Base-by-base conservation (phyloP, 2,113 vertebrate genomes). In the Suncus etruscus region DNA sequence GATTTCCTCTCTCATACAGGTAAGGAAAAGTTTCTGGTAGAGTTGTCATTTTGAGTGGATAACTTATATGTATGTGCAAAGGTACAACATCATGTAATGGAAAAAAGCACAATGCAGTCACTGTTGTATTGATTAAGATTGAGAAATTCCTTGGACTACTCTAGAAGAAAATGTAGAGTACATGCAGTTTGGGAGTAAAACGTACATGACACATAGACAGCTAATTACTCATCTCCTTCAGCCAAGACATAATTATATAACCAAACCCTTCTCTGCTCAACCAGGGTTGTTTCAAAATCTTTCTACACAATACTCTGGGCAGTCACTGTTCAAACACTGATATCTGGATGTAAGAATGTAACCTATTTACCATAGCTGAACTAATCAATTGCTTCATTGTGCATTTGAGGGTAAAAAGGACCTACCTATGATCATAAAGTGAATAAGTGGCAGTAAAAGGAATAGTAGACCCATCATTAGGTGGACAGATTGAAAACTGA, bases 41-140 rank as follows among this genome's bases (percentile, higher is more conserved):
- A 82, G 24, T 79, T 18, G 81, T 3, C 69, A 54, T 92, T 93
- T 85, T 74, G 66, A 47, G 31, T 89, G 80, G n/a, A 4, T 65
- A 84, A 31, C 70, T 79, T 89, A 14, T 69, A 58, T 84, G 18
- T 69, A 58, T 84, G 10, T 65, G 5, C 24, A 81, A 77, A 81
- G 58, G 32, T 29, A 48, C 58, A 86, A 80, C 32, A 68, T 86
- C 50, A 94, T 88, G 75, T 39, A 84, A 74, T 31, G 65, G 92
- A 58, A 77, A 84, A 94, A 84, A 84, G 11, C 54, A 65, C 8
- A 7, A 4, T 20, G 69, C 54, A 20, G 4, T 81, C 50, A 81
- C 24, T 48, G 47, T 90, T 63, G 47, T 32, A 63, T 9, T 77
- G 8, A 69, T 90, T 63, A 82, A 74, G 58, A 2, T 11, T 50